Base-by-base conservation (phyloP, 1,140 invertebrate species). In the Augochlora pura region DNA sequence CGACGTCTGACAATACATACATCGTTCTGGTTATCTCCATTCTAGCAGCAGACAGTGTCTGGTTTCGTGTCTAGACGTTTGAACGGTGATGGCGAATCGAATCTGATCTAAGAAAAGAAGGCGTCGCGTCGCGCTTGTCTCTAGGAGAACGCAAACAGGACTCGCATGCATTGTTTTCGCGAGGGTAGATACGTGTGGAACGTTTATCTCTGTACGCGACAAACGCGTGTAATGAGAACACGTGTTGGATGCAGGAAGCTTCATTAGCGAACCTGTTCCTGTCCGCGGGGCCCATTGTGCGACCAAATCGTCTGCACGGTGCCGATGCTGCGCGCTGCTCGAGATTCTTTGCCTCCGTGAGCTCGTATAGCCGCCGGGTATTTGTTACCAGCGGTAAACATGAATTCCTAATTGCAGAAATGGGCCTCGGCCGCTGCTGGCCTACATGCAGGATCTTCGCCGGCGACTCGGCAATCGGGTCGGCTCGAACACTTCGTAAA, bases 211-310 rank as follows among this genome's bases (percentile, higher is more conserved):
- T 59, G 23, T 62, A 63, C 77, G 89, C 87, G 91, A 92, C 91
- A 92, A 92, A 92, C 86, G 89, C 85, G 80, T 87, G 88, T 92
- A 92, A 91, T 87, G 90, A 92, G 89, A 91, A 89, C 91, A 91
- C 91, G 91, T 90, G 87, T 88, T 80, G 80, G 81, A 89, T 72
- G 77, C 67, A 81, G 83, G 83, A 85, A 79, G 85, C 86, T 87
- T 88, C 86, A 85, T 90, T 88, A 88, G 84, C 82, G 75, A 87
- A 80, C 75, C 83, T 85, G 88, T 85, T 87, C 82, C 71, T 78
- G 78, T 81, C 75, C 74, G 68, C 74, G 68, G 4, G 23, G 38
- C 74, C 70, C 52, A 77, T 82, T 81, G 69, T 80, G 63, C 68
- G 54, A 62, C 27, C 62, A 67, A 82, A 75, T 71, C 69, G 69